Evolutionary conservation across 2,888 invertebrate species (phyloP).

Genomic region (Iphiclides podalirius): DNA sequence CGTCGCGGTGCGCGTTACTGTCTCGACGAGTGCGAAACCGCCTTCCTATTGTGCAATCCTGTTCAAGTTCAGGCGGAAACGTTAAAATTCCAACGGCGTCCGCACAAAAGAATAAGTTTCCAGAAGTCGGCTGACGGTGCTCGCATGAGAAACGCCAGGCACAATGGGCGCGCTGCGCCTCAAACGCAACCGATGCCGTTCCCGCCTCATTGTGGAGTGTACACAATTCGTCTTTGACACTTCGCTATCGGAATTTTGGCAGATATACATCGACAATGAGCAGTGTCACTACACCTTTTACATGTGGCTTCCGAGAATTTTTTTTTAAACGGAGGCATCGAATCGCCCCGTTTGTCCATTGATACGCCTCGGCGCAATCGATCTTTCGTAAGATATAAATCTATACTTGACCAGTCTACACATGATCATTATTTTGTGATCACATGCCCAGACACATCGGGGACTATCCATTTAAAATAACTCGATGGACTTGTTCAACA

Average conservation of each 20-base stretch:
- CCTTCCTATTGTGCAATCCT: conserved; percentile 61
- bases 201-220: conserved; percentile 15
- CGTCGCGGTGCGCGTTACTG: too few species aligned
- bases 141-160: conserved; percentile 63
- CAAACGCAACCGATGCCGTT: conserved; percentile 20
- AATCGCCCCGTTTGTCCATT: not conserved
- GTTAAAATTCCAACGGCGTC: conserved; percentile 75
- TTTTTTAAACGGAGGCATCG: not conserved
- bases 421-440: too few species aligned
- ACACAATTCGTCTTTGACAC: conserved; percentile 19
- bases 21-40: conserved; percentile 46
- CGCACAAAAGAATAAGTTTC: conserved; percentile 76
- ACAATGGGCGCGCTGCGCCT: conserved; percentile 47
- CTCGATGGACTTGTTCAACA: too few species aligned
- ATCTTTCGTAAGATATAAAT: too few species aligned
- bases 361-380: not conserved
- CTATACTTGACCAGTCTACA: too few species aligned
- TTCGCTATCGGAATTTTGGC: conserved; percentile 14
- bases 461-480: too few species aligned
- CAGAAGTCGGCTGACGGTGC: conserved; percentile 61
- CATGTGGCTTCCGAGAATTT: conserved; percentile 11
- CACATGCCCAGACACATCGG: too few species aligned
- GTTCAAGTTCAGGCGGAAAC: conserved; percentile 71
- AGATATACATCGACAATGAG: conserved; percentile 11
- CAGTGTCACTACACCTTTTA: not conserved